A percentile compares a stretch with the other conserved stretches of the same genome.
phyloP scores from a whole-genome alignment of 2,888 invertebrate genomes.

The Drosophila phalerata region DNA sequence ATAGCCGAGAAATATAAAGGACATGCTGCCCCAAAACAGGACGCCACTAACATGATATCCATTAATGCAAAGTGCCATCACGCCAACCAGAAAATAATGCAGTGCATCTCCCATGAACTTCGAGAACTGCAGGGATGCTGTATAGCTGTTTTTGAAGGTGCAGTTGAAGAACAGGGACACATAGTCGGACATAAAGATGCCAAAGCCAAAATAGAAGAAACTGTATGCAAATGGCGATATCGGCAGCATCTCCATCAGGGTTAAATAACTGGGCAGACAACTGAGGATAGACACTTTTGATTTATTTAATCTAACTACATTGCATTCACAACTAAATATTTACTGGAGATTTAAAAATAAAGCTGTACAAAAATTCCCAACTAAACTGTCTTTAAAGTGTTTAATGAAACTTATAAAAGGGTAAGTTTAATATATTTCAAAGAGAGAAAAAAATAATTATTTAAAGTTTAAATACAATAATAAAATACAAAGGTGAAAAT shows the following conservation, averaged over 20 bases:
- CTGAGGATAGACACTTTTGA: conserved; percentile 20
- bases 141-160: no score
- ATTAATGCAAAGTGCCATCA: conserved; percentile 33
- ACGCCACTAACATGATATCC: conserved; percentile 35
- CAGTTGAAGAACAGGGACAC: conserved; percentile 14
- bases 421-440: no score
- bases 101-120: conserved; percentile 32
- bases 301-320: not conserved
- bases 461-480: no score
- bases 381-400: no score
- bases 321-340: no score
- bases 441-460: no score
- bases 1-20: conserved; percentile 33
- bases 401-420: no score
- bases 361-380: no score
- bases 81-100: conserved; percentile 33
- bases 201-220: conserved; percentile 35
- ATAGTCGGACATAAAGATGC: conserved; percentile 30
- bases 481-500: no score
- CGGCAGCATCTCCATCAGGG: conserved; percentile 47
- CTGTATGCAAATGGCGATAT: conserved; percentile 34
- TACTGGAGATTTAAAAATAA: no score
- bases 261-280: conserved; percentile 50
- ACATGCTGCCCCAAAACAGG: conserved; percentile 48
- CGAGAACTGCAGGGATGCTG: conserved; percentile 25